Evolutionary conservation across 37 sponge, comb jelly and placozoan species (phyloP), one percentile per base, ranked within the genome.

Genomic region (Bolinopsis microptera): DNA sequence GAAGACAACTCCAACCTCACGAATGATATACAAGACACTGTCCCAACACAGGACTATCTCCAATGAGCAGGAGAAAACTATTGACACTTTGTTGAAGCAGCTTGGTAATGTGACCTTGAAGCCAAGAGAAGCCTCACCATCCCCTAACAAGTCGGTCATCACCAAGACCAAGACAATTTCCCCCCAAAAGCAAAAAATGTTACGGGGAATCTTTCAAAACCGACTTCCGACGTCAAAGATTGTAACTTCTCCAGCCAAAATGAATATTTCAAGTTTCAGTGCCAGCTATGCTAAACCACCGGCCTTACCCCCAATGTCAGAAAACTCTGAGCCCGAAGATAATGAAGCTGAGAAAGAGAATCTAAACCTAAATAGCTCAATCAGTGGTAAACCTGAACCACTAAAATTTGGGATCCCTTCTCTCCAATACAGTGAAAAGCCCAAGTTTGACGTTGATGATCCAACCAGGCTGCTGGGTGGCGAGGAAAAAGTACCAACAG

Each of bases 181-280:
- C 24, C 90, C 90, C 34, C 23, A 24, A n/a, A 86, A 86, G 30
- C 90, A 86, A 27, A 86, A 40, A 86, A 39, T 86, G 16, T 26
- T 86, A 24, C 34, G 36, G 26, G 41, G 90, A 24, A 34, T 86
- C 35, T 86, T 86, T 39, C 48, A 86, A 26, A 86, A 34, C 48
- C 90, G 36, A 35, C 18, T 3, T 24, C 90, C 90, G 0, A 39
- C 13, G 61, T 41, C 61, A 25, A 86, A 41, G 35, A 48, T 86
- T 41, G 90, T 86, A 0, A 86, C 90, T 39, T 86, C 90, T 39
- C 90, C 90, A 16, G 90, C 90, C n/a, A 86, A 86, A 25, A 5
- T 86, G 90, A 86, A 40, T 86, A 86, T 86, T 26, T 86, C 90
- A 0, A 86, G 90, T 27, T 41, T 86, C 61, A 86, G 35, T 24